Conservation (phyloP, 2,797 vertebrate species). For the Poecilia gillii region DNA sequence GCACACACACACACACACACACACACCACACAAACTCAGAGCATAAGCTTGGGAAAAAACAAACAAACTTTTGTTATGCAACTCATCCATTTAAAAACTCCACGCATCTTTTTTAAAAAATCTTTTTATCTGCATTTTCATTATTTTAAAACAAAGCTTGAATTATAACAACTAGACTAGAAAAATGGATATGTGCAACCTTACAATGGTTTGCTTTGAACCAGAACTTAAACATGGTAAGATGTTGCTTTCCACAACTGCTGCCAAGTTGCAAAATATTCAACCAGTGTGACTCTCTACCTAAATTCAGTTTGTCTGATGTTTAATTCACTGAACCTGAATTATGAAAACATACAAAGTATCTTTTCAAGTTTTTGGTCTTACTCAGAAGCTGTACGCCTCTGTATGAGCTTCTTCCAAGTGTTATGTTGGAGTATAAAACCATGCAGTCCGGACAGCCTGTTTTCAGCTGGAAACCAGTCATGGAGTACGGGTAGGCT, state of each 20-base stretch:
- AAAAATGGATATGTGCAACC: neutral
- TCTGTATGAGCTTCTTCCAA: rapidly evolving
- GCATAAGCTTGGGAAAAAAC: neutral
- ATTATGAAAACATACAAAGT: neutral
- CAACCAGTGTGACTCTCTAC: neutral
- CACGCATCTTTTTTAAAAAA: neutral
- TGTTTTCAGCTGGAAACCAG: constrained; percentile 21
- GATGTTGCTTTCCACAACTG: neutral
- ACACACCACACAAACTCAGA: too few species aligned
- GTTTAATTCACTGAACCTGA: neutral
- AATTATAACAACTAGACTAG: neutral
- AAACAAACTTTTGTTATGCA: neutral
- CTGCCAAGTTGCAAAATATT: neutral
- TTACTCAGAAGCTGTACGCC: constrained; percentile 56
- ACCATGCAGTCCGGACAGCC: constrained; percentile 63
- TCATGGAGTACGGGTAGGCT: neutral
- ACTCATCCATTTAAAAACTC: neutral
- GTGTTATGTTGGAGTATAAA: neutral
- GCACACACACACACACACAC: too few species aligned
- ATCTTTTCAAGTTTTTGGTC: constrained; percentile 5
- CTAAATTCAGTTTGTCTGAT: neutral
- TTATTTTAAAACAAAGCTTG: neutral
- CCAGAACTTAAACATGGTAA: neutral
- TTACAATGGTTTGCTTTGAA: neutral
- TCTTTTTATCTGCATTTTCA: neutral